Conservation (phyloP, 2,888 invertebrate genomes). For the Agrotis exclamationis region DNA sequence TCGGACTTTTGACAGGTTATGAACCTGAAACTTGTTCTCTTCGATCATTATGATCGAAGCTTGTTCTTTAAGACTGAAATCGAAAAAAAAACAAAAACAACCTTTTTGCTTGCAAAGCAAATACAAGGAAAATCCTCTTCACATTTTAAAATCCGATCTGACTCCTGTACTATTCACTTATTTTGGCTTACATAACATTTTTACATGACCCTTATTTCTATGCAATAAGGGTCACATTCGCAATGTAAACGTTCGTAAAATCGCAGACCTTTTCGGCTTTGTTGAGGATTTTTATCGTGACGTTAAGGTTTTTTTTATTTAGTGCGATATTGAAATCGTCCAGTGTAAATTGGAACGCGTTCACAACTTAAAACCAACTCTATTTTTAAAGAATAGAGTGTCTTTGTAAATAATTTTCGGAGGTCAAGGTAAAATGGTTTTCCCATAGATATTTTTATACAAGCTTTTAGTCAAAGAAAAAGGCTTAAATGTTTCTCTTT, state of each 20-base stretch:
- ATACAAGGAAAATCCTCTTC: slow-evolving; percentile 34
- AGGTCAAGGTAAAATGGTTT: slow-evolving; percentile 54
- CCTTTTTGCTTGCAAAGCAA: neutral
- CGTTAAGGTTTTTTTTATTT: slow-evolving; percentile 81
- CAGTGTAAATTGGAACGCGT: slow-evolving; percentile 47
- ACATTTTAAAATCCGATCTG: slow-evolving; percentile 23
- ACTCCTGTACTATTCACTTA: slow-evolving; percentile 60
- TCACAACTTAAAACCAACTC: slow-evolving; percentile 37
- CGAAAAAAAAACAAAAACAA: slow-evolving; percentile 1
- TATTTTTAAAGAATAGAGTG: neutral
- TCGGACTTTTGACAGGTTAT: no score
- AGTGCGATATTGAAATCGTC: slow-evolving; percentile 69
- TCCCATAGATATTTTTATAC: slow-evolving; percentile 68
- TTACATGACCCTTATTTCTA: slow-evolving; percentile 60
- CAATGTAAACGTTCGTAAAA: slow-evolving; percentile 64
- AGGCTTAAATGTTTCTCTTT: slow-evolving; percentile 72
- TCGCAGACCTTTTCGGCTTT: slow-evolving; percentile 74
- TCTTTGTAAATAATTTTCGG: slow-evolving; percentile 28
- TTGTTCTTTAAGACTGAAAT: no score
- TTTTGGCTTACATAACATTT: slow-evolving; percentile 66
- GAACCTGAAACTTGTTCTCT: no score
- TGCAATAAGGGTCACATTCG: slow-evolving; percentile 69
- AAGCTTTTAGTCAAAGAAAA: slow-evolving; percentile 74
- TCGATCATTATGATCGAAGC: no score
- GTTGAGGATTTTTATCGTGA: slow-evolving; percentile 81